A percentile compares a stretch with the other conserved stretches of the same genome.
These are phyloP conservation scores for Smutsia gigantea DNA, from an alignment of 2,797 vertebrate species.

Conservation along the genomic window DNA sequence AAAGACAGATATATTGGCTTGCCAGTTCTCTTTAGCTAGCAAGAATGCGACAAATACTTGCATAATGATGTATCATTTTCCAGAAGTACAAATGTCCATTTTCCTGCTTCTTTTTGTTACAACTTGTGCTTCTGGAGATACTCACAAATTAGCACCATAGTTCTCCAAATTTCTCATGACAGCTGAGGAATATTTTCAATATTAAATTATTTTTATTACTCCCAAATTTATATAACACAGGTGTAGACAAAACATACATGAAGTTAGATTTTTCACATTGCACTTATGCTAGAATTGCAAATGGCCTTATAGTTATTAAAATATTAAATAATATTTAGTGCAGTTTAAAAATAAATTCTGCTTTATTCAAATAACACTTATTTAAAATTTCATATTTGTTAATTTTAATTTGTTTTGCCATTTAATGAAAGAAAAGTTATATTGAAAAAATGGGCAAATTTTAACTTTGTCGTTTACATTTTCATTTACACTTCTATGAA, in stretches of 20 bases:
- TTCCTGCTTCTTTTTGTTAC: background rate
- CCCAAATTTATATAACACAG: background rate
- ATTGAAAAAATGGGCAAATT: background rate
- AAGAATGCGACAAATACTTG: too few relatives aligned
- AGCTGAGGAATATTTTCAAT: background rate
- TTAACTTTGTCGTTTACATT: background rate
- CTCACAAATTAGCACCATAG: too few relatives aligned
- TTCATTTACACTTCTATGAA: background rate
- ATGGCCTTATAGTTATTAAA: background rate
- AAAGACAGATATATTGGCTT: background rate
- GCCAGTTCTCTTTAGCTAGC: background rate
- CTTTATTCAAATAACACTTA: background rate
- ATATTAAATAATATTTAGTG: background rate
- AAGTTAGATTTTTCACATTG: background rate
- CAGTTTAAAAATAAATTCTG: background rate
- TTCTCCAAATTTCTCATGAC: background rate
- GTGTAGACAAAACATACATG: background rate
- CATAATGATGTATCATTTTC: rapidly evolving
- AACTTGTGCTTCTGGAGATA: background rate
- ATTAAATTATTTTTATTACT: background rate
- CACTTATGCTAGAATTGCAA: background rate
- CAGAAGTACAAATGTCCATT: background rate
- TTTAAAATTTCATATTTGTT: background rate
- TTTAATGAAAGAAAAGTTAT: background rate
- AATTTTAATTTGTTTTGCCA: background rate